These are phyloP conservation scores for Proctacanthus coquilletti DNA, from an alignment of 1,140 invertebrate species.

Conservation along the genomic window DNA sequence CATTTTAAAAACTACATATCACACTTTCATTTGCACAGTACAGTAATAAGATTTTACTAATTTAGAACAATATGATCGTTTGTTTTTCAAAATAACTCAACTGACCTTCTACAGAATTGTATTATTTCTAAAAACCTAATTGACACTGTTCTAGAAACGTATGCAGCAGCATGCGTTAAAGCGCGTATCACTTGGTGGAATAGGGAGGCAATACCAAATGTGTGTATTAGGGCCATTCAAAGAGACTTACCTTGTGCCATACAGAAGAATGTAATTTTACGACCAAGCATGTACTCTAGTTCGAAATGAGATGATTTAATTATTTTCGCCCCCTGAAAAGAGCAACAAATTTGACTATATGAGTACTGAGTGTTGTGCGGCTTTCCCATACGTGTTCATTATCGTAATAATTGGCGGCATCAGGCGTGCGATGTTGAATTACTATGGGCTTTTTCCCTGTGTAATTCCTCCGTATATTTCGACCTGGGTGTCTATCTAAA, in stretches of 20 bases:
- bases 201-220: background rate
- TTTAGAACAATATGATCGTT: too few relatives aligned
- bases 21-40: too few relatives aligned
- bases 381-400: slow-evolving; percentile 48
- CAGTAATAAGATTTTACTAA: too few relatives aligned
- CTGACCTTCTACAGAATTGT: too few relatives aligned
- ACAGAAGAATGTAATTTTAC: slow-evolving; percentile 84
- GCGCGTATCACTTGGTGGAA: background rate
- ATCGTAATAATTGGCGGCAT: slow-evolving; percentile 50
- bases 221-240: background rate
- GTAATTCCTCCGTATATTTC: slow-evolving; percentile 18
- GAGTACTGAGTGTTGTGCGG: background rate
- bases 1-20: too few relatives aligned
- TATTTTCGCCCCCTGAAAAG: slow-evolving; percentile 71
- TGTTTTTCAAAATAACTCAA: too few relatives aligned
- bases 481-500: too few relatives aligned
- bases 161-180: too few relatives aligned
- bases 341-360: background rate
- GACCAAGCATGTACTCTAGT: slow-evolving; percentile 78
- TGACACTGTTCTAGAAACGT: too few relatives aligned
- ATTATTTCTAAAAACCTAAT: too few relatives aligned
- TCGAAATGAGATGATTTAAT: slow-evolving; percentile 79
- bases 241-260: slow-evolving; percentile 50
- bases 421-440: slow-evolving; percentile 47
- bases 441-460: slow-evolving; percentile 35